These are phyloP conservation scores for Clangula hyemalis DNA, from an alignment of 2,797 vertebrate species.

Conservation along the genomic window DNA sequence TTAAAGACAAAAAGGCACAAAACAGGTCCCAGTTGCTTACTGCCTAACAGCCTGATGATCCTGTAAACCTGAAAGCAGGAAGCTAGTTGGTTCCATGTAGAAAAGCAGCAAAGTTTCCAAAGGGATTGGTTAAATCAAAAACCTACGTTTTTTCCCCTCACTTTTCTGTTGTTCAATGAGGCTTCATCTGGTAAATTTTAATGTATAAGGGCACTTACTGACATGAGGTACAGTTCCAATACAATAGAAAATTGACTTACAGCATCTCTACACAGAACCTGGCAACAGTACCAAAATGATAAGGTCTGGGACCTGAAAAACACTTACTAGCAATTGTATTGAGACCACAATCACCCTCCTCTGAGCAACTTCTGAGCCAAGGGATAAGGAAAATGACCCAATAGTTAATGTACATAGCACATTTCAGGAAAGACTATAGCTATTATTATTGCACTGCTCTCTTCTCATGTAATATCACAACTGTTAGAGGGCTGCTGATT, in stretches of 20 bases:
- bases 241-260: neutral
- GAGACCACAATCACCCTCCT: neutral
- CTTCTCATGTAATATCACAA: neutral
- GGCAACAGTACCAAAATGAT: neutral
- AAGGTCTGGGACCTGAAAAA: neutral
- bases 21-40: slow-evolving; percentile 32
- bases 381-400: neutral
- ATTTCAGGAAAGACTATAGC: neutral
- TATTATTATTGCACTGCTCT: neutral
- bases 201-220: neutral
- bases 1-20: slow-evolving; percentile 28
- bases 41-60: neutral
- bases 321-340: neutral
- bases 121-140: neutral
- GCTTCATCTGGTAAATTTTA: neutral
- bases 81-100: neutral
- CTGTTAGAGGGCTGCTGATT: neutral
- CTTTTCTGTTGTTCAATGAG: neutral
- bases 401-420: neutral
- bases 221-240: slow-evolving; percentile 17
- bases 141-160: neutral
- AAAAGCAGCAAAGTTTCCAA: neutral
- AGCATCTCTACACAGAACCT: slow-evolving; percentile 8
- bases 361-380: neutral
- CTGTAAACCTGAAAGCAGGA: neutral